Base-by-base conservation (phyloP, 2,888 invertebrate species). In the Yponomeuta sedellus region DNA sequence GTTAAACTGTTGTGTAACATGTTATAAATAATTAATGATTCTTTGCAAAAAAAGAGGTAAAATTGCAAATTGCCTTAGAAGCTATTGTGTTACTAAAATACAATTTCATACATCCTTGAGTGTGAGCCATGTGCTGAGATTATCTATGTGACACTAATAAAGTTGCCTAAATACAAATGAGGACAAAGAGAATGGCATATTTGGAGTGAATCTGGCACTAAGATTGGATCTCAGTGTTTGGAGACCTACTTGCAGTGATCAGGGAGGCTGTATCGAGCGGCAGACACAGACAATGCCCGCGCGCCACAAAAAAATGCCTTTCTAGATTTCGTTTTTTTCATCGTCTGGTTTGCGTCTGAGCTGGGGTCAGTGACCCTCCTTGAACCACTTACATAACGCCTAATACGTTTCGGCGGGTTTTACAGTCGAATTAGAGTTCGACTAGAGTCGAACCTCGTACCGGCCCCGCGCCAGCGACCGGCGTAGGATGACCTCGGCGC, bases 261-360 rank as follows among this genome's bases (percentile, higher is more conserved):
- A 52, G 44, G 44, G 44, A 44, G 44, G 16, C 44, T 28, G 34
- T 28, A 19, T 34, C 61, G 28, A 61, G 34, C 61, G n/a, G 22
- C 25, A 16, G 10, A 16, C 39, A n/a, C 19, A 62, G 62, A 39
- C 34, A 39, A 19, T 39, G 25, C 62, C 44, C 44, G 44, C 44
- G 44, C 44, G 44, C 44, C 44, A 16, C 19, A 58, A 76, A 75
- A 77, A 64, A 80, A 84, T 87, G 79, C 44, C 44, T 52, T 52
- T 52, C 39, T 56, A 28, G 87, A 86, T 77, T 89, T 88, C 86
- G 86, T 86, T 88, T 90, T 89, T 89, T 90, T 90, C 87, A 74
- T 76, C 81, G 90, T 89, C 90, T 90, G 85, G 86, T 78, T 76
- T 73, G 76, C 76, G 89, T 89, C 88, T 89, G 85, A 77, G 81